Conservation (phyloP, 2,113 vertebrate genomes). For the Etheostoma spectabile region DNA sequence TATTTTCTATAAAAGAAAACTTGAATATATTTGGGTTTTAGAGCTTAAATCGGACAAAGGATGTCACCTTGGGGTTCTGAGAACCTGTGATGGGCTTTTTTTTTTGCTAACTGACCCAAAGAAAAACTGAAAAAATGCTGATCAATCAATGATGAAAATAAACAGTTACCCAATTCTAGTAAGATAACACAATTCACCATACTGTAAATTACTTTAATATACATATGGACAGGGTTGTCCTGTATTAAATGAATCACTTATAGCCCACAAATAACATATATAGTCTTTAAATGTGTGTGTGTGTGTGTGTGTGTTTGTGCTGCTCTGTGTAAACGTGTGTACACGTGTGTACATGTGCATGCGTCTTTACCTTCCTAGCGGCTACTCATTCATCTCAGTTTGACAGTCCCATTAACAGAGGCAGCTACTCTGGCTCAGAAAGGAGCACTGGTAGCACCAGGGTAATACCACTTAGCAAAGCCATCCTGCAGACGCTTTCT, state of each 20-base stretch:
- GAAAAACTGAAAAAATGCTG: not conserved
- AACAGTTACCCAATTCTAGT: not conserved
- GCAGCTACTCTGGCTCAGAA: slow-evolving; percentile 73
- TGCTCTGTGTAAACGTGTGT: slow-evolving; percentile 13
- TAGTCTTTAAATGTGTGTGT: slow-evolving; percentile 42
- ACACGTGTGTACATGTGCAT: slow-evolving; percentile 35
- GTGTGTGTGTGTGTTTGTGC: slow-evolving; percentile 30
- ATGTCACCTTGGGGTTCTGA: not conserved
- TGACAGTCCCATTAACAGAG: slow-evolving; percentile 81
- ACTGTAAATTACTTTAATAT: not conserved
- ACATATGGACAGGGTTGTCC: not conserved
- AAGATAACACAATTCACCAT: not conserved
- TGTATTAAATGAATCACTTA: not conserved
- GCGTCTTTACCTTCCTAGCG: slow-evolving; percentile 67
- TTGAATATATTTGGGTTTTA: not conserved
- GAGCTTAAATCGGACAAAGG: not conserved
- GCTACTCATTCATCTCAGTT: slow-evolving; percentile 78
- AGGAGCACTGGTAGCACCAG: slow-evolving; percentile 72
- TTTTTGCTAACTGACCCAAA: no score
- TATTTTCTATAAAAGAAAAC: not conserved
- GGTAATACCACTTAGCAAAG: slow-evolving; percentile 73
- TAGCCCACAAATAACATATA: slow-evolving; percentile 14
- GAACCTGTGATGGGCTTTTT: not conserved
- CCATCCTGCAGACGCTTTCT: slow-evolving; percentile 52
- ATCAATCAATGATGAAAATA: not conserved